A percentile compares a stretch with the other conserved stretches of the same genome.
These are phyloP conservation scores for Coregonus ussuriensis DNA, from an alignment of 2,797 vertebrate genomes.

Conservation along the genomic window DNA sequence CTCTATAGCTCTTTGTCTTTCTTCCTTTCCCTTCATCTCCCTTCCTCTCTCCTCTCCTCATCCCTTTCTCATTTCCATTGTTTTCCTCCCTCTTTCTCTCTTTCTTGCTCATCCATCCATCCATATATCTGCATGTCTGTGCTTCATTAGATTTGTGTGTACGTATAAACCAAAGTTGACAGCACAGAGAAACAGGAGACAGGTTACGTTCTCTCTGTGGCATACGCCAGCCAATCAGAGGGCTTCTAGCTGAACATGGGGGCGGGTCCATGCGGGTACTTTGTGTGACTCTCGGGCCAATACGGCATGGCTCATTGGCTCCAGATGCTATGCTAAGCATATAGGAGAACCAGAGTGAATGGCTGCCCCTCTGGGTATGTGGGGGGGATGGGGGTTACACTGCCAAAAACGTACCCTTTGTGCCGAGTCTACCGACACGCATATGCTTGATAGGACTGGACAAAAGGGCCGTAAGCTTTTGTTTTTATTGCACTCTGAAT, in stretches of 20 bases:
- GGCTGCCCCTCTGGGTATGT: slow-evolving; percentile 53
- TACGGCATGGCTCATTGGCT: slow-evolving; percentile 68
- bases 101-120: slow-evolving; percentile 31
- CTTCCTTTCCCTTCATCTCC: background rate
- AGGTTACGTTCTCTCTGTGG: background rate
- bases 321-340: slow-evolving; percentile 76
- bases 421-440: slow-evolving; percentile 56
- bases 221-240: background rate
- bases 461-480: slow-evolving; percentile 67
- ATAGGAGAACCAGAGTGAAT: slow-evolving; percentile 66
- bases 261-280: slow-evolving; percentile 44
- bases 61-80: background rate
- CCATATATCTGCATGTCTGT: background rate
- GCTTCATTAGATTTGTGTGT: background rate
- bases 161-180: background rate
- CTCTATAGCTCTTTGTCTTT: background rate
- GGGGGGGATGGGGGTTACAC: slow-evolving; percentile 36
- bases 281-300: slow-evolving; percentile 64
- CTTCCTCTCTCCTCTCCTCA: background rate
- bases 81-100: slow-evolving; percentile 18
- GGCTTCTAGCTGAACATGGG: slow-evolving; percentile 36
- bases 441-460: slow-evolving; percentile 63
- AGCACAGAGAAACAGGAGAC: background rate
- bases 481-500: slow-evolving; percentile 65
- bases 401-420: slow-evolving; percentile 63